phyloP scores from a whole-genome alignment of 2,797 vertebrate genomes.

The Enteromius unitaeniatus region DNA sequence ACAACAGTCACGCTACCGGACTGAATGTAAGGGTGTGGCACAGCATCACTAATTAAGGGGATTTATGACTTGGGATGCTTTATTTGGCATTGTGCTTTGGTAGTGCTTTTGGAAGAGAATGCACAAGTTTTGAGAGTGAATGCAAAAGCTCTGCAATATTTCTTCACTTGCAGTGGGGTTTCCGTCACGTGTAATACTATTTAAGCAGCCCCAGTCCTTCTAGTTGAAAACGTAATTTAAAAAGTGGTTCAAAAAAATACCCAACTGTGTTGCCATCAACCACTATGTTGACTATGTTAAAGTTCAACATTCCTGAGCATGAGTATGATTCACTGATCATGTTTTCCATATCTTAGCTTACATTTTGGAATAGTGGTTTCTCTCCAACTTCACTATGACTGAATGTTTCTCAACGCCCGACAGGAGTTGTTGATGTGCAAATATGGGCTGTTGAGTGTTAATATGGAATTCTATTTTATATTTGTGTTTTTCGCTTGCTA shows the following conservation, averaged over 20 bases:
- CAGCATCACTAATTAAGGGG: constrained; percentile 24
- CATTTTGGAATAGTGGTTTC: background rate
- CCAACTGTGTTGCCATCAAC: background rate
- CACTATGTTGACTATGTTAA: background rate
- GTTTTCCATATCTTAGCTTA: background rate
- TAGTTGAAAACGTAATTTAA: background rate
- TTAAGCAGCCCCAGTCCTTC: background rate
- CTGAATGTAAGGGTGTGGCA: constrained; percentile 7
- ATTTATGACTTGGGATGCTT: constrained; percentile 28
- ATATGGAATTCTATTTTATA: background rate
- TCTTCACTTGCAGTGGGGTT: background rate
- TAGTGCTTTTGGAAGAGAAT: background rate
- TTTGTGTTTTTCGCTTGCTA: background rate
- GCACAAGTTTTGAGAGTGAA: background rate
- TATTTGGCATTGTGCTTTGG: constrained; percentile 27
- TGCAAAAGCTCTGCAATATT: background rate
- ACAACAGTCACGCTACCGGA: constrained; percentile 9
- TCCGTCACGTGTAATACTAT: background rate
- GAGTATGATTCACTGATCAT: background rate
- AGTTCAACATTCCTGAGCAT: background rate
- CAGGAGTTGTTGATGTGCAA: background rate
- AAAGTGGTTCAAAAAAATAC: background rate
- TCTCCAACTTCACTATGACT: background rate
- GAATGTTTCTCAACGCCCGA: background rate
- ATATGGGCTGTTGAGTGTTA: background rate